Conservation (phyloP, 1,140 invertebrate genomes). For the Lepidurus apus region DNA sequence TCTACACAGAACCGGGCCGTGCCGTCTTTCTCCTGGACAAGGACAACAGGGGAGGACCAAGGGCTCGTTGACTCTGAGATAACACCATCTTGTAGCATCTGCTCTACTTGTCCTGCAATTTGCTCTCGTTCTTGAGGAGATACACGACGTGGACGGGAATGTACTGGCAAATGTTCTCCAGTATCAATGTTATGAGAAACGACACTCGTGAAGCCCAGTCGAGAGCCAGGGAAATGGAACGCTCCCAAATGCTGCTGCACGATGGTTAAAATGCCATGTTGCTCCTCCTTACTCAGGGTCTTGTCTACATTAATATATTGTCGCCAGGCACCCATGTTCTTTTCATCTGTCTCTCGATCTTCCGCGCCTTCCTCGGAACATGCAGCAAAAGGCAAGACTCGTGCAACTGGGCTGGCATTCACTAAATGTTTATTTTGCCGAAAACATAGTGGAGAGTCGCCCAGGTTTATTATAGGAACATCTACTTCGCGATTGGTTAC, state of each 20-base stretch:
- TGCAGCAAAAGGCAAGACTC: background rate
- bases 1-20: conserved; percentile 46
- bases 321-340: background rate
- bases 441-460: background rate
- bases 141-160: background rate
- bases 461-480: background rate
- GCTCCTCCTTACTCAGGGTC: background rate
- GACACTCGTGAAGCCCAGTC: background rate
- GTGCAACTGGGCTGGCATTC: background rate
- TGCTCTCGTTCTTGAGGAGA: conserved; percentile 37
- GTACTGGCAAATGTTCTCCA: background rate
- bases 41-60: conserved; percentile 43
- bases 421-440: background rate
- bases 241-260: background rate
- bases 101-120: conserved; percentile 41
- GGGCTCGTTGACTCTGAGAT: conserved; percentile 40
- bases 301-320: background rate
- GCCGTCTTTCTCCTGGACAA: conserved; percentile 48
- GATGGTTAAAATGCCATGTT: background rate
- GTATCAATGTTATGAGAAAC: conserved; percentile 1
- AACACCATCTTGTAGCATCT: conserved; percentile 42
- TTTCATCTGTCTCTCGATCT: background rate
- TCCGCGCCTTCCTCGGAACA: background rate
- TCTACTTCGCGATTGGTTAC: background rate
- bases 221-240: background rate